A percentile compares a stretch with the other conserved stretches of the same genome.
phyloP scores from a whole-genome alignment of 2,888 invertebrate genomes.

The Phrixothrix hirtus region DNA sequence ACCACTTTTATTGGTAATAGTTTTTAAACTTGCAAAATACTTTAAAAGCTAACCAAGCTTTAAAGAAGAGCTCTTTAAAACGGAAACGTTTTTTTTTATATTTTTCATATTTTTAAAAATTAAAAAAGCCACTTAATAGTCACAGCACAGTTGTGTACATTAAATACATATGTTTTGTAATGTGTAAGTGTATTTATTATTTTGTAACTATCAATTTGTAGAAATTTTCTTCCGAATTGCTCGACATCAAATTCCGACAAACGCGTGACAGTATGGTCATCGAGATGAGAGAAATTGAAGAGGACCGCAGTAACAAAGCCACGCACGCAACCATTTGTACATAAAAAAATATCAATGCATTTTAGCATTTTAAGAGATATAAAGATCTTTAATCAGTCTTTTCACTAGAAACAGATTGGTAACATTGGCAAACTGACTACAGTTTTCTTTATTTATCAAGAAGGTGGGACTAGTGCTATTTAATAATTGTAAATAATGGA shows the following conservation, averaged over 20 bases:
- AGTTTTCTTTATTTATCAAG: not conserved
- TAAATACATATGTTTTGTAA: conserved; percentile 54
- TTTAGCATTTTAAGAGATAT: conserved; percentile 17
- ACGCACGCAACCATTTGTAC: conserved; percentile 19
- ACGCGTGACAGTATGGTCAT: conserved; percentile 16
- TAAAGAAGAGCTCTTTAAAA: conserved; percentile 50
- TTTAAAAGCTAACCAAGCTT: conserved; percentile 47
- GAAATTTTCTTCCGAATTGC: too few species aligned
- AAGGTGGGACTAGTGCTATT: not conserved
- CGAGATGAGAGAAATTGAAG: conserved; percentile 16
- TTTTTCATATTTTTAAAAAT: conserved; percentile 54
- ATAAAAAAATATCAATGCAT: conserved; percentile 29
- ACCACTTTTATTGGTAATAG: conserved; percentile 34
- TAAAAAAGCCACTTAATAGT: conserved; percentile 63
- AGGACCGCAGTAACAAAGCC: conserved; percentile 8
- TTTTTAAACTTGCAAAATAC: conserved; percentile 36
- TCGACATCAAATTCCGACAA: conserved; percentile 10
- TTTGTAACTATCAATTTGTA: too few species aligned
- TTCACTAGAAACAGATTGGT: conserved; percentile 33
- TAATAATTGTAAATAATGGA: not conserved
- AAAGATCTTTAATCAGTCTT: conserved; percentile 38
- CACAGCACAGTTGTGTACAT: conserved; percentile 63
- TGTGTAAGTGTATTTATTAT: too few species aligned
- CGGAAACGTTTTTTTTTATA: conserved; percentile 46
- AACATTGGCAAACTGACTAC: conserved; percentile 24